These are phyloP conservation scores for Hycleus cichorii DNA, from an alignment of 1,140 invertebrate species.

Conservation along the genomic window DNA sequence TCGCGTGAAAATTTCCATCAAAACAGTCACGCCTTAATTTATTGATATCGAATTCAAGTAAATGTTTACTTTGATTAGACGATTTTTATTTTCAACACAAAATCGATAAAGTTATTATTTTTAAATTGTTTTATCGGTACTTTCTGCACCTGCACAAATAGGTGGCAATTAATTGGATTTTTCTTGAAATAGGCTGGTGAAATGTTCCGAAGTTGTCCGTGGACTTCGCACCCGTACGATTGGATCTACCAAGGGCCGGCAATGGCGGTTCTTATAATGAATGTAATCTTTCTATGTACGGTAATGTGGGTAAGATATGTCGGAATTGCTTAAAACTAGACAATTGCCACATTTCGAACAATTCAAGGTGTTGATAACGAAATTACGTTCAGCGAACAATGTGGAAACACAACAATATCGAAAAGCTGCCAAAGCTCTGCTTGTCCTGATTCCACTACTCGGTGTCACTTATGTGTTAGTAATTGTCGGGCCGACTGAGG, in stretches of 20 bases:
- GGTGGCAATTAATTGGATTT: background rate
- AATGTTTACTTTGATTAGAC: slow-evolving; percentile 10
- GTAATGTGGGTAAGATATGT: slow-evolving; percentile 84
- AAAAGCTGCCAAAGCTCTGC: slow-evolving; percentile 80
- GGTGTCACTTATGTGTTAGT: slow-evolving; percentile 83
- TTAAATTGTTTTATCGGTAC: slow-evolving; percentile 2
- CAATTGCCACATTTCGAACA: background rate
- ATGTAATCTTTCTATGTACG: slow-evolving; percentile 78
- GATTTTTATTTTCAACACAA: background rate
- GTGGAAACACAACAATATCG: slow-evolving; percentile 81
- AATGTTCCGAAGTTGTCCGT: slow-evolving; percentile 46
- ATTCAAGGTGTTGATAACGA: slow-evolving; percentile 80
- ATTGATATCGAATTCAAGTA: slow-evolving; percentile 5
- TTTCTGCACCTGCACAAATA: slow-evolving; percentile 9
- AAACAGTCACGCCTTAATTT: slow-evolving; percentile 6
- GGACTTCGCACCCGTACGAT: slow-evolving; percentile 68
- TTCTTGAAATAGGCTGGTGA: slow-evolving; percentile 5
- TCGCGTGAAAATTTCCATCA: no score
- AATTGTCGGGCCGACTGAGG: slow-evolving; percentile 64
- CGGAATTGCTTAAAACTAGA: slow-evolving; percentile 21
- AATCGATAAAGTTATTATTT: slow-evolving; percentile 8
- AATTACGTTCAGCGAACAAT: slow-evolving; percentile 77
- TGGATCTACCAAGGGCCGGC: slow-evolving; percentile 75
- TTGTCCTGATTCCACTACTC: slow-evolving; percentile 79
- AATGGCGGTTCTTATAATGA: slow-evolving; percentile 64